Conservation (phyloP, 2,113 vertebrate species). For the Lepisosteus oculatus region DNA sequence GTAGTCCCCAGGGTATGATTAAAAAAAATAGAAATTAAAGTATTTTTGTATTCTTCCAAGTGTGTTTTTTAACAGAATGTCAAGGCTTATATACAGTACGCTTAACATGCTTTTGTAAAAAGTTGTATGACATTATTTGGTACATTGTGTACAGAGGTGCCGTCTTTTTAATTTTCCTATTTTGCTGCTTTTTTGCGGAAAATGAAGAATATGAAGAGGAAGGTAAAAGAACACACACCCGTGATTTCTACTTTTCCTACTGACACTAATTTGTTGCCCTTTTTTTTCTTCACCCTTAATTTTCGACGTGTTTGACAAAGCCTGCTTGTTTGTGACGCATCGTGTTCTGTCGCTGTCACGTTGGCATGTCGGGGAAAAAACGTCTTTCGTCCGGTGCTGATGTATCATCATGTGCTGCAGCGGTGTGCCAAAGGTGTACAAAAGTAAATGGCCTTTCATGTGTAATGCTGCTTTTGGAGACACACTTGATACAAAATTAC, state of each 20-base stretch:
- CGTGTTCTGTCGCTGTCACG: too few relatives aligned
- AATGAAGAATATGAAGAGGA: constrained; percentile 82
- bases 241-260: constrained; percentile 35
- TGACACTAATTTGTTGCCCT: constrained; percentile 17
- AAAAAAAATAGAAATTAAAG: too few relatives aligned
- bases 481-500: too few relatives aligned
- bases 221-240: constrained; percentile 71
- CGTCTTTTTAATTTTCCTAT: constrained; percentile 52
- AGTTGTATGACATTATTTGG: constrained; percentile 14
- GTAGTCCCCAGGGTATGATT: not conserved
- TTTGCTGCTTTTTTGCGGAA: constrained; percentile 53
- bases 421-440: too few relatives aligned
- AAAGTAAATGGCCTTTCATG: too few relatives aligned
- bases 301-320: constrained; percentile 48
- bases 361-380: too few relatives aligned
- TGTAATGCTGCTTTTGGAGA: too few relatives aligned
- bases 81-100: constrained; percentile 14
- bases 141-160: constrained; percentile 46
- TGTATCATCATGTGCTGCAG: not conserved
- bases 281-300: constrained; percentile 46
- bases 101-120: constrained; percentile 40
- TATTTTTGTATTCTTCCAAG: too few relatives aligned
- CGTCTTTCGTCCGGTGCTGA: not conserved
- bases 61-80: not conserved
- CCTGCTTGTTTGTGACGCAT: constrained; percentile 23